phyloP scores from a whole-genome alignment of 2,888 invertebrate species.

The Philonicus albiceps region DNA sequence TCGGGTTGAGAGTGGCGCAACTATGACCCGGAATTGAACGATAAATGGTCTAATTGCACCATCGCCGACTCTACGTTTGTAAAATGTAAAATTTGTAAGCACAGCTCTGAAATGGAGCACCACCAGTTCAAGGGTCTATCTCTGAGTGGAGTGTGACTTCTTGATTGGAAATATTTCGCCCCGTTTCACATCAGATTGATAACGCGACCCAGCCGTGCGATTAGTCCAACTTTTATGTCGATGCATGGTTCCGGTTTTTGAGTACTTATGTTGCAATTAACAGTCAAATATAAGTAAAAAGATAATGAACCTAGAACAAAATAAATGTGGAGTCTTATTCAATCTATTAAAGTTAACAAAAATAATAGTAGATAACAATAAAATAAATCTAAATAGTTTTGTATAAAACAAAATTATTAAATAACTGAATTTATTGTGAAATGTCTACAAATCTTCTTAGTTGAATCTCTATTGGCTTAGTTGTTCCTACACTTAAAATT shows the following conservation, averaged over 20 bases:
- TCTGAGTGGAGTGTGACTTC: neutral
- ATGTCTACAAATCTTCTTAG: too few species aligned
- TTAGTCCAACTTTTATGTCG: neutral
- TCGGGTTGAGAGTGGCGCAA: slow-evolving; percentile 10
- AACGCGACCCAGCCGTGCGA: neutral
- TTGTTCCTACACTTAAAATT: too few species aligned
- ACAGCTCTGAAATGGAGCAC: neutral
- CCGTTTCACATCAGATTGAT: neutral
- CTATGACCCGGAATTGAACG: neutral
- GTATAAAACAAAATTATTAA: too few species aligned
- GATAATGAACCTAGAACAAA: neutral
- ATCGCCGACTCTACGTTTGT: neutral
- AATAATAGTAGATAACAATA: neutral
- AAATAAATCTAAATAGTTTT: neutral
- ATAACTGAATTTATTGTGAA: too few species aligned
- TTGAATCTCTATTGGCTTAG: too few species aligned
- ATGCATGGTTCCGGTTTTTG: neutral
- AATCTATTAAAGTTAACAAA: neutral
- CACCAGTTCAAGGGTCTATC: neutral
- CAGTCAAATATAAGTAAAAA: neutral
- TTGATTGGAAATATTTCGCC: neutral
- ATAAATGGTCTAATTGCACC: neutral
- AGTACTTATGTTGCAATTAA: neutral
- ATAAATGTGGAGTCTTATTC: neutral
- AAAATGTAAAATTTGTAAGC: neutral